Percentiles rank a stretch among this genome's conserved stretches.
Conservation (phyloP, 2,113 vertebrate genomes). For the Eolophus roseicapilla region DNA sequence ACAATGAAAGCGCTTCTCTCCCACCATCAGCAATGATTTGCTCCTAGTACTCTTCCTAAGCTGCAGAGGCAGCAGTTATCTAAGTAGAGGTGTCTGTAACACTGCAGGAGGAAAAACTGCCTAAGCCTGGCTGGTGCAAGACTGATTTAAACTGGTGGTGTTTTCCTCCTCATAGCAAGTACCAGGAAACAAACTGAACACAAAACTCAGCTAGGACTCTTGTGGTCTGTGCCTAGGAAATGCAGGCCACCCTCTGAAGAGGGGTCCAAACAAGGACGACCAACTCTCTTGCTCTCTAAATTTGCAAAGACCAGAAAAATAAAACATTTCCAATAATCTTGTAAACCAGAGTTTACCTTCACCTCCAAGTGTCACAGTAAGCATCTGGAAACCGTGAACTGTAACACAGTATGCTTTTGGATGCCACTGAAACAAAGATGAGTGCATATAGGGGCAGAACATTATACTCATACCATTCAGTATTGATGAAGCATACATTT, state of each 20-base stretch:
- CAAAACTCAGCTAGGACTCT: background rate
- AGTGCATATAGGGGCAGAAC: rapidly evolving
- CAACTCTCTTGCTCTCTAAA: background rate
- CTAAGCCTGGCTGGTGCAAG: background rate
- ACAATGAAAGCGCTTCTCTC: background rate
- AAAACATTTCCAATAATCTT: background rate
- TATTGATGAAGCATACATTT: background rate
- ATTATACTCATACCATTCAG: background rate
- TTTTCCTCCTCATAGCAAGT: background rate
- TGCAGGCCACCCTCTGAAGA: background rate
- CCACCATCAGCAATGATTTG: background rate
- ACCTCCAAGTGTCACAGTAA: background rate
- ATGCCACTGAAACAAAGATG: background rate
- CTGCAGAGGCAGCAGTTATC: background rate
- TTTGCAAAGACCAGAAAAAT: background rate
- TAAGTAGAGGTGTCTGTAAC: background rate
- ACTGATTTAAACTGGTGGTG: background rate
- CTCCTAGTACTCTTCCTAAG: background rate
- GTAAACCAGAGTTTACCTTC: background rate
- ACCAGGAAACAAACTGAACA: background rate
- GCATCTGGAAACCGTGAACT: background rate
- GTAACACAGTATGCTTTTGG: background rate
- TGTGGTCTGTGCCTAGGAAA: background rate
- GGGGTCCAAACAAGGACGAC: background rate
- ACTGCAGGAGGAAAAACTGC: background rate